Percentiles rank a stretch among this genome's conserved stretches.
phyloP scores from a whole-genome alignment of 2,888 invertebrate genomes.

The Cynaeus angustus region DNA sequence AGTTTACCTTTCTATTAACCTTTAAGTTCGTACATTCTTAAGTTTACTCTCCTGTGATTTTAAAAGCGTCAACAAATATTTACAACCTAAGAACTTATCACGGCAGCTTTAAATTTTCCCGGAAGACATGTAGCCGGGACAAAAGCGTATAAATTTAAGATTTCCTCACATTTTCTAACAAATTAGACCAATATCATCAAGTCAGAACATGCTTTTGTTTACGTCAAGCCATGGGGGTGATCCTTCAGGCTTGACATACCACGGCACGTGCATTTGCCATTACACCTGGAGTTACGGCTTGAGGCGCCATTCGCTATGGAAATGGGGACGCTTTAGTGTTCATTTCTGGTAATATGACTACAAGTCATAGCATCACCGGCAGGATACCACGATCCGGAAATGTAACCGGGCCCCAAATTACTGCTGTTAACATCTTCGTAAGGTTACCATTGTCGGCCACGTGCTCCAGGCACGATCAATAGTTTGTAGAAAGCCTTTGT shows the following conservation, averaged over 20 bases:
- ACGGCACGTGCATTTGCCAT: constrained; percentile 14
- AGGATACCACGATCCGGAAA: constrained; percentile 21
- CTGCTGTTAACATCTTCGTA: constrained; percentile 12
- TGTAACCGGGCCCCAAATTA: constrained; percentile 11
- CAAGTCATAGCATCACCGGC: constrained; percentile 13
- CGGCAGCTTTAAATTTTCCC: constrained; percentile 9
- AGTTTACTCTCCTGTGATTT: constrained; percentile 13
- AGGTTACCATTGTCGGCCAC: constrained; percentile 1
- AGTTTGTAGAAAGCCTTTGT: not conserved
- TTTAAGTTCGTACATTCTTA: constrained; percentile 6
- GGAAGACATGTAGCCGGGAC: not conserved
- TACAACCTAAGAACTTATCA: constrained; percentile 2
- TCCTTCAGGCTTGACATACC: constrained; percentile 13
- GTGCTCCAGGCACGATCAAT: not conserved
- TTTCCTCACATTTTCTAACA: constrained; percentile 4
- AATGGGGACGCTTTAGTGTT: constrained; percentile 25
- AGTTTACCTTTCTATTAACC: constrained; percentile 9
- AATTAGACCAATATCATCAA: constrained; percentile 1
- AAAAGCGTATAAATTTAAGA: constrained; percentile 1
- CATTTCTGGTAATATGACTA: constrained; percentile 27
- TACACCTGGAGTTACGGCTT: constrained; percentile 21
- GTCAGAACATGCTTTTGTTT: constrained; percentile 8
- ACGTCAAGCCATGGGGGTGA: constrained; percentile 6
- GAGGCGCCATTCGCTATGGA: constrained; percentile 16
- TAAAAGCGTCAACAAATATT: constrained; percentile 16